Base-by-base conservation (phyloP, 2,113 vertebrate genomes). In the Hipposideros armiger region DNA sequence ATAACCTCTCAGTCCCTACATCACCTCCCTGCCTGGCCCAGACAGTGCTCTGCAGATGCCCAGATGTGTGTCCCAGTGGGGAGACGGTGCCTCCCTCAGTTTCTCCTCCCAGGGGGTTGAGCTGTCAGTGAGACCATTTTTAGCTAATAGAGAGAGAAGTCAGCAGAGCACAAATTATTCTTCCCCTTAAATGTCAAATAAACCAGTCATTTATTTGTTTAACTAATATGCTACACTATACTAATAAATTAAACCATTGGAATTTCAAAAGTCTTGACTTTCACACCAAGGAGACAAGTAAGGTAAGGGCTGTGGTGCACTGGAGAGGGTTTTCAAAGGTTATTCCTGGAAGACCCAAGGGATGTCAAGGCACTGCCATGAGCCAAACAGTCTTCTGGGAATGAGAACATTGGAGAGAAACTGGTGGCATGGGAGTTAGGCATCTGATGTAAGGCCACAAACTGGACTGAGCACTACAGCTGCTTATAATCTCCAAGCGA, bases 171-270 rank as follows among this genome's bases (percentile, higher is more conserved):
- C 90, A 96, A 83, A 92, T 94, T 93, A 67, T 58, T 93, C 77
- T 93, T 93, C 82, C 87, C 78, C 62, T 94, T 84, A 58, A 26
- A 84, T 95, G 92, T 96, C 92, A 95, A 94, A 96, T 54, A 94
- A 95, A 60, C 62, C 69, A 90, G 40, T 60, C 92, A 87, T 83
- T 89, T 93, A 45, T 91, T 91, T 97, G 92, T 94, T 97, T 95
- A 96, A 88, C 96, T 92, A 90, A 91, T 67, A 87, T 94, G 11
- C 73, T 94, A 17, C 19, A 19, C 36, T 64, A 85, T 76, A 83
- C 73, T 91, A 80, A 97, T 93, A 97, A 81, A 84, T 91, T 72
- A 85, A 95, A 66, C 45, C 64, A 64, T 6, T 83, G 54, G 90
- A 94, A 96, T 87, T 87, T 86, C 40, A 72, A 52, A 94, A 97